phyloP scores from a whole-genome alignment of 2,113 vertebrate genomes.

The Alethe diademata region DNA sequence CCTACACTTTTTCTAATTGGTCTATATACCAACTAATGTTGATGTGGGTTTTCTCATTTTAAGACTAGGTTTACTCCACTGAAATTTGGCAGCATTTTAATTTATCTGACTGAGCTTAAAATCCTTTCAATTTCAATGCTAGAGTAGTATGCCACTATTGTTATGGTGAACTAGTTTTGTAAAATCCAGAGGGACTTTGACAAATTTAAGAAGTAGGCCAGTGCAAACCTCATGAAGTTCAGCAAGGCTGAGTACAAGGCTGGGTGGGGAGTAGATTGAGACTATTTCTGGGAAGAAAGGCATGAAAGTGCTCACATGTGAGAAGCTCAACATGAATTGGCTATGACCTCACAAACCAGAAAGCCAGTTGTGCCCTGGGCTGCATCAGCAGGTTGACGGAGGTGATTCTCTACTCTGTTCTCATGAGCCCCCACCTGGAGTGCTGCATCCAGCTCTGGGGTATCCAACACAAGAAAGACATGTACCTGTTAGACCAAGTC shows the following conservation, averaged over 20 bases:
- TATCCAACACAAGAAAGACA: neutral
- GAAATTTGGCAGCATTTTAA: neutral
- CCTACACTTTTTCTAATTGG: neutral
- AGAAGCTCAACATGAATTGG: neutral
- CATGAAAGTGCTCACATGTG: rapidly evolving
- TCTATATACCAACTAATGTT: neutral
- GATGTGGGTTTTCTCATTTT: neutral
- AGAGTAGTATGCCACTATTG: neutral
- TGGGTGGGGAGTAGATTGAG: neutral
- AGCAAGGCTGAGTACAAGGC: no score
- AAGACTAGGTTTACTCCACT: neutral
- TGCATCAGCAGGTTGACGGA: neutral
- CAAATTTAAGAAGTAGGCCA: no score
- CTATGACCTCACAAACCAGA: neutral
- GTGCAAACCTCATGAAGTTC: neutral
- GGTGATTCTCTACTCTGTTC: neutral
- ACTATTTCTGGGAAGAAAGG: neutral
- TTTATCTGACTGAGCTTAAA: neutral
- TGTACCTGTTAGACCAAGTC: neutral
- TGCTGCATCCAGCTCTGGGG: neutral
- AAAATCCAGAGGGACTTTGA: neutral
- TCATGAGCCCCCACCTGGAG: neutral
- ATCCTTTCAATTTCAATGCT: neutral
- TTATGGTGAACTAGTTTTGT: neutral
- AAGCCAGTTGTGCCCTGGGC: neutral